These are phyloP conservation scores for Cotesia vestalis DNA, from an alignment of 1,140 invertebrate genomes.

Conservation along the genomic window DNA sequence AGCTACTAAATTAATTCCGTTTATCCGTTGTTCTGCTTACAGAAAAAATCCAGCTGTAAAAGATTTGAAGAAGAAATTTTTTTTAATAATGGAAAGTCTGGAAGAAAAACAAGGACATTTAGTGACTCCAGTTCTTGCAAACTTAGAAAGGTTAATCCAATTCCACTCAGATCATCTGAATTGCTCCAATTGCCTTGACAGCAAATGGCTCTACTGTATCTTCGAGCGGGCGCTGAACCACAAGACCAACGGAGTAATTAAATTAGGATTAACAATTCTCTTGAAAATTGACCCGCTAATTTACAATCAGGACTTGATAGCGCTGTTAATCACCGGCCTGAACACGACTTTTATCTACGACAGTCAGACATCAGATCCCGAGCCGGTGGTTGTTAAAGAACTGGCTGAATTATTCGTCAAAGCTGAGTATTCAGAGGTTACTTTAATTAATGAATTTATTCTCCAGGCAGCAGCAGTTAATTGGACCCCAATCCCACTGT, in stretches of 20 bases:
- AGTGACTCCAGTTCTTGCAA: slow-evolving; percentile 65
- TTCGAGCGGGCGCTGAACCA: slow-evolving; percentile 63
- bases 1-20: slow-evolving; percentile 41
- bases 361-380: slow-evolving; percentile 29
- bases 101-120: slow-evolving; percentile 74
- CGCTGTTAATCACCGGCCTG: slow-evolving; percentile 44
- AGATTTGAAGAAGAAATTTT: slow-evolving; percentile 55
- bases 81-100: slow-evolving; percentile 67
- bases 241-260: slow-evolving; percentile 61
- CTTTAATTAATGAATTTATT: slow-evolving; percentile 44
- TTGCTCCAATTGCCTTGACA: slow-evolving; percentile 48
- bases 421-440: slow-evolving; percentile 27
- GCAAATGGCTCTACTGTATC: slow-evolving; percentile 60
- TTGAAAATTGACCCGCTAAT: slow-evolving; percentile 41
- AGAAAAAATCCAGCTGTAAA: slow-evolving; percentile 28
- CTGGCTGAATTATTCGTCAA: slow-evolving; percentile 44
- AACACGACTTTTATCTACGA: slow-evolving; percentile 57
- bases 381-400: slow-evolving; percentile 45
- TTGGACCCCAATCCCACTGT: slow-evolving; percentile 59
- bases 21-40: slow-evolving; percentile 38
- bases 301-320: slow-evolving; percentile 45
- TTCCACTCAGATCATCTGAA: slow-evolving; percentile 38
- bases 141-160: slow-evolving; percentile 53
- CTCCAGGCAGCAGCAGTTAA: slow-evolving; percentile 36
- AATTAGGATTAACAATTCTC: slow-evolving; percentile 57